Base-by-base conservation (phyloP, 2,113 vertebrate species). In the Toxotes chatareus region DNA sequence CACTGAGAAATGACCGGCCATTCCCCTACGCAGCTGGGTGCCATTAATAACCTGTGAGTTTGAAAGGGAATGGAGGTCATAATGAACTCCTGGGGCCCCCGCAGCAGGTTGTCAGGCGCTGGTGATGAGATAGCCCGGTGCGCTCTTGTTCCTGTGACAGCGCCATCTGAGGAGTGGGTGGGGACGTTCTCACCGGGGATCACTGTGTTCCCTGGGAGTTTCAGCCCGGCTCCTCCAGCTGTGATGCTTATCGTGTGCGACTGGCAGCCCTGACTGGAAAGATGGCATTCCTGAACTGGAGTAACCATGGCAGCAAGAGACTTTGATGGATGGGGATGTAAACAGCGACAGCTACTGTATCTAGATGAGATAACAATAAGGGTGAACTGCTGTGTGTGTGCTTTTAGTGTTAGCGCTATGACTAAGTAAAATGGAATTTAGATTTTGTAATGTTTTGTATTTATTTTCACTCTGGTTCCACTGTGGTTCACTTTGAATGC, bases 251-350 rank as follows among this genome's bases (percentile, higher is more conserved):
- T 71, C 40, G 6, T 34, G 55, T 19, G 40, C 2, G 17, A 23
- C 72, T 3, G 46, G 46, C 79, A 34, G 71, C 69, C 61, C 76
- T 14, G 8, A 92, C 92, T 56, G 85, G 89, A 84, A 55, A 32
- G 70, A 70, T 76, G 76, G 53, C 93, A 93, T 94, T 94, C 92
- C 85, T 82, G 73, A 71, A 76, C 31, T 65, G 7, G 42, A 49
- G 55, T 61, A 40, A 77, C 68, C 55, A 49, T 59, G 55, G 49
- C 56, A 49, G 55, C 40, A 61, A 27, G 51, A 46, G 44, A 73
- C 61, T 47, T n/a, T 27, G 63, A 31, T 46, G 70, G 56, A 79
- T 14, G 5, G 9, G 4, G 40, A 72, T 31, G 32, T 40, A 17
- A 34, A 44, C 1, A 4, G 21, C n/a, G 38, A 27, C 55, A 7